Evolutionary conservation across 30 jellyfish, hydroid and myxozoan species (phyloP).

Genomic region (Hydra vulgaris): DNA sequence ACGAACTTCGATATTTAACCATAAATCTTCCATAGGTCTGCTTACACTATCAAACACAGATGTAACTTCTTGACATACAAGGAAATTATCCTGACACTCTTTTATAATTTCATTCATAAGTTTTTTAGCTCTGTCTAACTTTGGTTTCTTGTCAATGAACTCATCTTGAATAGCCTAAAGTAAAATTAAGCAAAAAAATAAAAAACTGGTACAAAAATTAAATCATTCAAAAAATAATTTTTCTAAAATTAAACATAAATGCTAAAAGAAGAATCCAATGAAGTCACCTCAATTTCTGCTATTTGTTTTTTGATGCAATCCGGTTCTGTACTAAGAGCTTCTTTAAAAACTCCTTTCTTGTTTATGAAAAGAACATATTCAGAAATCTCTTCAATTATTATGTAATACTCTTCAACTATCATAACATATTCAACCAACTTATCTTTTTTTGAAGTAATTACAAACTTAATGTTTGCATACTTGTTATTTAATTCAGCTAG

Average conservation of each 20-base stretch:
- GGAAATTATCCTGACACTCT: slow-evolving; percentile 44
- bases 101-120: slow-evolving; percentile 51
- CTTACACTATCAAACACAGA: slow-evolving; percentile 34
- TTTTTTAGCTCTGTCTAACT: slow-evolving; percentile 41
- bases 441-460: slow-evolving; percentile 32
- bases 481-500: slow-evolving; percentile 31
- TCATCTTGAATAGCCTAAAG: slow-evolving; percentile 63
- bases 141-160: slow-evolving; percentile 42
- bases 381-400: slow-evolving; percentile 34
- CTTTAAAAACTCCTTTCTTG: slow-evolving; percentile 24
- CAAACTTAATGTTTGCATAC: slow-evolving; percentile 35
- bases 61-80: slow-evolving; percentile 48
- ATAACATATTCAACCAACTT: slow-evolving; percentile 26
- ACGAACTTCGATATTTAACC: slow-evolving; percentile 56
- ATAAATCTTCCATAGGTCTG: slow-evolving; percentile 61
- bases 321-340: slow-evolving; percentile 53
- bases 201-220: not conserved
- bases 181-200: not conserved
- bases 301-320: slow-evolving; percentile 40
- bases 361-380: slow-evolving; percentile 15
- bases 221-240: not conserved
- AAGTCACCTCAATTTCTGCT: slow-evolving; percentile 56
- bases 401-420: slow-evolving; percentile 40
- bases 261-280: too few species aligned
- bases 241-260: not conserved